These are phyloP conservation scores for Neuroscelio doddi DNA, from an alignment of 2,888 invertebrate genomes.

Conservation along the genomic window DNA sequence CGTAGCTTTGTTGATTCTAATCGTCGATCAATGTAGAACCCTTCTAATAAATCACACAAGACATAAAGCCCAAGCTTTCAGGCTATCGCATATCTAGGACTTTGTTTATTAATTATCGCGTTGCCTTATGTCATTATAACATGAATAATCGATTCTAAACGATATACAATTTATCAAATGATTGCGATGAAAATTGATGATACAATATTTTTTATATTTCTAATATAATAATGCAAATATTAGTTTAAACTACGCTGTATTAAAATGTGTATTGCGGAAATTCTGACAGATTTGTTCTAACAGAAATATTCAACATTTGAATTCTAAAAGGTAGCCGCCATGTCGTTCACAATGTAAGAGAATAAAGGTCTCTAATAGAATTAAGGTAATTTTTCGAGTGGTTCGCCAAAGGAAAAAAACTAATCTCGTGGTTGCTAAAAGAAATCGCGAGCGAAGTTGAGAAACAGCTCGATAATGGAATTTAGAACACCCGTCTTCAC, in stretches of 20 bases:
- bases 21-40: constrained; percentile 28
- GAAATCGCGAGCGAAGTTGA: constrained; percentile 11
- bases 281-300: too few species aligned
- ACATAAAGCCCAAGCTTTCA: constrained; percentile 38
- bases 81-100: constrained; percentile 59
- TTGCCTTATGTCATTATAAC: constrained; percentile 4
- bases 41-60: constrained; percentile 56
- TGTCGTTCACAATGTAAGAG: neutral
- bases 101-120: constrained; percentile 62
- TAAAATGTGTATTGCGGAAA: too few species aligned
- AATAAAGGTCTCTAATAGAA: neutral
- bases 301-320: too few species aligned
- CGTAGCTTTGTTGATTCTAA: constrained; percentile 23
- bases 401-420: constrained; percentile 14
- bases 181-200: too few species aligned
- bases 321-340: too few species aligned
- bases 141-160: neutral
- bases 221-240: too few species aligned
- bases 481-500: constrained; percentile 42
- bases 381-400: constrained; percentile 13
- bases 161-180: too few species aligned
- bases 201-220: too few species aligned
- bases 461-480: constrained; percentile 43
- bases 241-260: too few species aligned
- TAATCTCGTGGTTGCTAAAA: neutral